phyloP scores from a whole-genome alignment of 2,888 invertebrate genomes.

The Rotaria sp. region DNA sequence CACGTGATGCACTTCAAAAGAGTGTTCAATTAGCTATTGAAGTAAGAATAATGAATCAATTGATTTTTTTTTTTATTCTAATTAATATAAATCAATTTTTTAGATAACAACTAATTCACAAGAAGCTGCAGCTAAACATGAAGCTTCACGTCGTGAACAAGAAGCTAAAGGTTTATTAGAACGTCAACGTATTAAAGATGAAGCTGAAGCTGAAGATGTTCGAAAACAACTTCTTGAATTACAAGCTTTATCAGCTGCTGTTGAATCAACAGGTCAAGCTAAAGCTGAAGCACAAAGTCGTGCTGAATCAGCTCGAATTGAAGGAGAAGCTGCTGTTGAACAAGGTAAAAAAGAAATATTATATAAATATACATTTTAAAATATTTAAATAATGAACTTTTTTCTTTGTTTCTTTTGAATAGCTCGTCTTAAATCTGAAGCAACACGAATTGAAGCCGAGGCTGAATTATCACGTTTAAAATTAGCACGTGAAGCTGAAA shows the following conservation, averaged over 20 bases:
- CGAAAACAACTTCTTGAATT: slow-evolving; percentile 16
- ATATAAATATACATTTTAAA: no score
- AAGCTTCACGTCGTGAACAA: slow-evolving; percentile 58
- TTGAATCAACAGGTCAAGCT: slow-evolving; percentile 58
- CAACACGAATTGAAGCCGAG: slow-evolving; percentile 57
- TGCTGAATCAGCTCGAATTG: slow-evolving; percentile 52
- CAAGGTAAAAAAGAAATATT: slow-evolving; percentile 44
- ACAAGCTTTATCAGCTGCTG: slow-evolving; percentile 55
- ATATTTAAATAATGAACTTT: slow-evolving; percentile 47
- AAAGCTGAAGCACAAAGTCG: slow-evolving; percentile 59
- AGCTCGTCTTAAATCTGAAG: slow-evolving; percentile 57
- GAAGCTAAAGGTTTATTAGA: slow-evolving; percentile 58
- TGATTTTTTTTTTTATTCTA: no score
- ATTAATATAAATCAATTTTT: not conserved
- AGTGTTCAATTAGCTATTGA: slow-evolving; percentile 59
- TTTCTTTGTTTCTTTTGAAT: not conserved
- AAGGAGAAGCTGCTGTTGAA: slow-evolving; percentile 55
- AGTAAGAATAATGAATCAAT: slow-evolving; percentile 55
- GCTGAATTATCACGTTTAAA: slow-evolving; percentile 56
- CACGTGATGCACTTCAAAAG: slow-evolving; percentile 58
- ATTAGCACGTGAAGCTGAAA: slow-evolving; percentile 56
- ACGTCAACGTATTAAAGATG: slow-evolving; percentile 57
- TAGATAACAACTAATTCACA: slow-evolving; percentile 42
- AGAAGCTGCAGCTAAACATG: slow-evolving; percentile 47
- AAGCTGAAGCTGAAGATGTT: slow-evolving; percentile 56